Evolutionary conservation across 2,797 vertebrate species (phyloP).

Genomic region (Chiloscyllium punctatum): DNA sequence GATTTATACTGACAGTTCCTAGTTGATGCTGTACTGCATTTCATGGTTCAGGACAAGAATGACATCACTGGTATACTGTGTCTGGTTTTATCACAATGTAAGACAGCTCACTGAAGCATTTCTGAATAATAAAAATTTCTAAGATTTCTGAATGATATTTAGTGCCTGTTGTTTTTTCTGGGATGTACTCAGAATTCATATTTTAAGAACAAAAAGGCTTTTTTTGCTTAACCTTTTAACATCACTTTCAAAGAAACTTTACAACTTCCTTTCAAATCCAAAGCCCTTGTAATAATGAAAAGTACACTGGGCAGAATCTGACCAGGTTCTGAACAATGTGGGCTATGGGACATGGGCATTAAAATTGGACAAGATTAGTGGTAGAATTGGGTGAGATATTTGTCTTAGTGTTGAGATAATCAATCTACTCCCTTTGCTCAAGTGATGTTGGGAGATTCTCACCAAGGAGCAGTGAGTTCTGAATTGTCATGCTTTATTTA

Average conservation of each 20-base stretch:
- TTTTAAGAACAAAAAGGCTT: neutral
- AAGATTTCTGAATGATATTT: neutral
- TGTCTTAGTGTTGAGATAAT: too few relatives aligned
- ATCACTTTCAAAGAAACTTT: neutral
- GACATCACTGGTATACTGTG: constrained; percentile 15
- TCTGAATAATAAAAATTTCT: neutral
- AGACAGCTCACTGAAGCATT: constrained; percentile 29
- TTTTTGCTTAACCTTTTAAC: constrained; percentile 24
- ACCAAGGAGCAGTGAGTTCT: too few relatives aligned
- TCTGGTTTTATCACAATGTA: constrained; percentile 17
- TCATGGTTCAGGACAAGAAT: constrained; percentile 30
- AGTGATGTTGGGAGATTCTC: too few relatives aligned
- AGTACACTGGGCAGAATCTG: neutral
- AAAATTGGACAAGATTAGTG: too few relatives aligned
- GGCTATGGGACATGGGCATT: too few relatives aligned
- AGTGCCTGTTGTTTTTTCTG: neutral
- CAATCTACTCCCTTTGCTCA: too few relatives aligned
- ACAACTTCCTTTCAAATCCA: neutral
- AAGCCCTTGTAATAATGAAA: neutral
- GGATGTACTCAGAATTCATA: neutral
- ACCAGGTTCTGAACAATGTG: too few relatives aligned
- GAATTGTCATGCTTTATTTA: too few relatives aligned
- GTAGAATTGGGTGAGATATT: too few relatives aligned
- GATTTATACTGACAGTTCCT: constrained; percentile 14
- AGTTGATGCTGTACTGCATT: constrained; percentile 15